Base-by-base conservation (phyloP, 2,888 invertebrate species). In the Stenolophus ochropezus region DNA sequence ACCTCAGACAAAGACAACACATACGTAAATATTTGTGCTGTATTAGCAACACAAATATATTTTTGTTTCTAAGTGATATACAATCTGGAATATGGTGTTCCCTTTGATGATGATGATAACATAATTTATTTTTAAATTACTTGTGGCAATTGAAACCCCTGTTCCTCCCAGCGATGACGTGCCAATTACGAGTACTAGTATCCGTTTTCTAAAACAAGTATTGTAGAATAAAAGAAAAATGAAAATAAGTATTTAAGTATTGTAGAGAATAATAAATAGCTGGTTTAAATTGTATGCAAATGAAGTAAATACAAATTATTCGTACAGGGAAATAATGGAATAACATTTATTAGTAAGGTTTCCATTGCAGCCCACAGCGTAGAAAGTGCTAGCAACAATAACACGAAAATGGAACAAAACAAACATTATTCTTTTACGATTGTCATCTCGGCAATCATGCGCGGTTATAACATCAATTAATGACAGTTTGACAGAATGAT, bases 371-470 rank as follows among this genome's bases (percentile, higher is more conserved):
- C 73, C 73, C 21, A 73, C 73, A 73, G 73, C 73, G 49, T 49
- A 73, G 73, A 73, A 73, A 73, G 73, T 69, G 33, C 73, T 21
- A 20, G 21, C 49, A 49, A 23, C 23, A 73, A 49, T 49, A n/a
- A 73, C 21, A 73, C 73, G 27, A 73, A 73, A 73, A 73, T 49
- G 49, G 49, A 49, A 73, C 73, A 73, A 73, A 21, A 49, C 47
- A 20, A 33, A 69, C 69, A 69, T 69, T 69, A 69, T 69, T 69
- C 69, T 69, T 69, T 69, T 33, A 69, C 47, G 61, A 61, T 61
- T 61, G 61, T 61, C 61, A 61, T 56, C 20, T 56, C 11, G 5
- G 56, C 11, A 56, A 21, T 61, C 61, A 61, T 61, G 25, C 11
- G 14, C 23, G 23, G 25, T 61, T 61, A 61, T 61, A 61, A 61